Conservation (phyloP, 2,797 vertebrate genomes). For the Chaunax sp. region DNA sequence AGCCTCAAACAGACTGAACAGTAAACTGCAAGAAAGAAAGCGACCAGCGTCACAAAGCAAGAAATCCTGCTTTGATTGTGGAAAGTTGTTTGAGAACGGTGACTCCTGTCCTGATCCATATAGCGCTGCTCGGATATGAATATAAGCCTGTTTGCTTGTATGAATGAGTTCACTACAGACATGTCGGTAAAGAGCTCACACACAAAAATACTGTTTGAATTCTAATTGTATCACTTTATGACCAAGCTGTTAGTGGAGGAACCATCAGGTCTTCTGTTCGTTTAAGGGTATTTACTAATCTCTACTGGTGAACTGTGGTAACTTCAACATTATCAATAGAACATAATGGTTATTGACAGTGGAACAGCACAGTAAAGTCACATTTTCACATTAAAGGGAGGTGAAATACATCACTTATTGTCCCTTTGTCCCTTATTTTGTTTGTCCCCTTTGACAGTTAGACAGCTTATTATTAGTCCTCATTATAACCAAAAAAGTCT, state of each 20-base stretch:
- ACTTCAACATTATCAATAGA: slow-evolving; percentile 12
- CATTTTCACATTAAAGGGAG: not conserved
- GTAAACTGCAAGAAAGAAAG: not conserved
- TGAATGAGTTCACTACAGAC: not conserved
- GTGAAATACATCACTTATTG: not conserved
- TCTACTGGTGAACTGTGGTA: slow-evolving; percentile 13
- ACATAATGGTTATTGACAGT: not conserved
- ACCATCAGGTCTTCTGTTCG: not conserved
- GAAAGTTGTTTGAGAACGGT: not conserved
- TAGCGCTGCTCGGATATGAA: not conserved
- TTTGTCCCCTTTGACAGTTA: too few relatives aligned
- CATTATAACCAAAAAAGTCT: too few relatives aligned
- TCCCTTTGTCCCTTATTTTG: too few relatives aligned
- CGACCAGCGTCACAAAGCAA: not conserved
- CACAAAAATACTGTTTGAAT: not conserved
- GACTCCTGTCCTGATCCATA: not conserved
- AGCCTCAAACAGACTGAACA: slow-evolving; percentile 28
- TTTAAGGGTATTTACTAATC: not conserved
- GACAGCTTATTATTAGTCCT: too few relatives aligned
- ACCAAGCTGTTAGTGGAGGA: not conserved
- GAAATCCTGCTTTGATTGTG: not conserved
- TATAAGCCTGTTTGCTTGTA: slow-evolving; percentile 2
- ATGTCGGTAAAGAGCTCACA: not conserved
- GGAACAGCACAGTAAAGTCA: not conserved
- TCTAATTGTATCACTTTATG: not conserved